Evolutionary conservation across 1,140 invertebrate species (phyloP), one percentile per base, ranked within the genome.

Genomic region (Panagrolaimus sp.): DNA sequence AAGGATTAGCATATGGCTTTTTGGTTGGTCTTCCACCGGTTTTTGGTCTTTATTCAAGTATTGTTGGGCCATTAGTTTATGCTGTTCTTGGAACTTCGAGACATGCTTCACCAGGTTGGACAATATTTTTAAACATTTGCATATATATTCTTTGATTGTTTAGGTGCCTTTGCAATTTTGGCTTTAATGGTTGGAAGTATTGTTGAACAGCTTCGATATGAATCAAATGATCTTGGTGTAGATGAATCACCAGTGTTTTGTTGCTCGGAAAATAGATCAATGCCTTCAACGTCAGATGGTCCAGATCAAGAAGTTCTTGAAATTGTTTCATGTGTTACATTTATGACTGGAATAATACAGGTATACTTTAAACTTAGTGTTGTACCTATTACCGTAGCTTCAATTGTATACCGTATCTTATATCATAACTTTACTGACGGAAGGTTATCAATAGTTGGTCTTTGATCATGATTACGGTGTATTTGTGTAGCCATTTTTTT

Each of bases 151-250:
- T 12, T 65, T 62, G 43, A 68, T 26, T 71, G 12, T 52, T 79
- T 73, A 84, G 84, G 85, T 43, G 84, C 84, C 32, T 85, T 86
- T 81, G 85, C 85, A 66, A 83, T 86, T 24, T 73, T 85, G 8
- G 79, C 84, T 71, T 71, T 86, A 28, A 85, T 86, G 84, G 81
- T 85, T 8, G 84, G 84, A 10, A 77, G 78, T 43, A 77, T 79
- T 4, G 82, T 85, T 8, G 81, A 85, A 48, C 72, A 74, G 12
- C 58, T 17, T 43, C n/a, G n/a, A 32, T 24, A 21, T 32, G 43
- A 43, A 21, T 5, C 1, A n/a, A n/a, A 15, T 15, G 52, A 58
- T 58, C 15, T n/a, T 12, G 2, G 0, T 4, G 52, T 58, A n/a
- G 7, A 2, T 4, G 32, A 38, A 38, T 4, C 32, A 4, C 32